phyloP scores from a whole-genome alignment of 2,113 vertebrate genomes.

The Oryzias celebensis region DNA sequence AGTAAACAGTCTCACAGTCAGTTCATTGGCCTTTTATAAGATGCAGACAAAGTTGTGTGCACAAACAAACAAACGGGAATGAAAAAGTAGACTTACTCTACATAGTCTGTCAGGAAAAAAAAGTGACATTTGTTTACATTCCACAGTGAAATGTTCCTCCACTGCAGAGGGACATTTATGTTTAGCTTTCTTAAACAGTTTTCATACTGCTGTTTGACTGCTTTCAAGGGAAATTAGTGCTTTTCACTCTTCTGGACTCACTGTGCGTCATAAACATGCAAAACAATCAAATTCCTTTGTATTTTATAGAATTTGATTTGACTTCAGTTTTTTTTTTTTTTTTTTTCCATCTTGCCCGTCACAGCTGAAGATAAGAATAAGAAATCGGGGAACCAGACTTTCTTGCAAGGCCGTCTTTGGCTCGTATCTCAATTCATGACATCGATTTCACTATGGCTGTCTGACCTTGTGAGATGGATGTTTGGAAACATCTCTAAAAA shows the following conservation, averaged over 20 bases:
- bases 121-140: too few species aligned
- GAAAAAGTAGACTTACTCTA: too few species aligned
- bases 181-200: too few species aligned
- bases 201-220: too few species aligned
- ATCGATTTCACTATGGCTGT: slow-evolving; percentile 2
- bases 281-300: neutral
- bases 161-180: too few species aligned
- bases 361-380: slow-evolving; percentile 10
- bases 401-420: neutral
- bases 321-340: slow-evolving; percentile 10
- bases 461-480: neutral
- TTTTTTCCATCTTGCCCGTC: slow-evolving; percentile 13
- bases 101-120: too few species aligned
- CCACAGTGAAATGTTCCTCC: too few species aligned
- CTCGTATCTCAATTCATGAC: slow-evolving; percentile 2
- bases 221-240: neutral
- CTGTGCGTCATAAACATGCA: neutral
- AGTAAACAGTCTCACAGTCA: too few species aligned
- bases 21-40: too few species aligned
- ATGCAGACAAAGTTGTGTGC: too few species aligned
- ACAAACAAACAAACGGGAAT: too few species aligned
- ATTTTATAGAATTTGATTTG: neutral
- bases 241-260: neutral
- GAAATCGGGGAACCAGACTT: slow-evolving; percentile 11
- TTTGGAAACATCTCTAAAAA: too few species aligned